Evolutionary conservation across 2,888 invertebrate species (phyloP), one percentile per base, ranked within the genome.

Genomic region (Bombylius discolor): DNA sequence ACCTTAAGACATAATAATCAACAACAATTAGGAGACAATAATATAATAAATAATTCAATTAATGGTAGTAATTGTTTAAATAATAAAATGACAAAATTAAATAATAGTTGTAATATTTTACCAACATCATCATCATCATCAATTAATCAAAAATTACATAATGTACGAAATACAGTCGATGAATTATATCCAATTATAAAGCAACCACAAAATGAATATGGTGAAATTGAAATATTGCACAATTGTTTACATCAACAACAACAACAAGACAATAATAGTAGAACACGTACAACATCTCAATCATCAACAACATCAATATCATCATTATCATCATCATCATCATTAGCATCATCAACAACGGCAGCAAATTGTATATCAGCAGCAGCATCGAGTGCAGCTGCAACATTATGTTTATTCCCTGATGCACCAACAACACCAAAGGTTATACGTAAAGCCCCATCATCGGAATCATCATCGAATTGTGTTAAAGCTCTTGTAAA

Each of bases 361-460:
- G 36, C 39, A 46, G 36, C 39, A 46, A 47, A 36, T 34, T 34
- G 9, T 47, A 53, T 23, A 34, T 13, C 47, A 14, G 39, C 58
- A 33, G 45, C 56, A 66, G 12, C 59, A 61, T 54, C 56, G 47
- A 58, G 55, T 51, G 60, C 61, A 12, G 55, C 60, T 48, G 61
- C 61, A 51, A 59, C 60, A 45, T 58, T 61, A 50, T 67, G 79
- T 60, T 76, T 81, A 60, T 80, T 77, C 70, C 80, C 79, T 61
- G 81, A 81, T 70, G 82, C 82, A 52, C 82, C 82, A 63, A 81
- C 81, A 67, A 82, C 82, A 61, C 82, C 82, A 64, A 82, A 81
- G 77, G 82, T 81, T 64, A 79, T 80, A 59, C 79, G 82, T 67
- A 81, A 81, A 66, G 79, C 80, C 44, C 78, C 78, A 62, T 74